Base-by-base conservation (phyloP, 2,888 invertebrate genomes). In the Rhingia campestris region DNA sequence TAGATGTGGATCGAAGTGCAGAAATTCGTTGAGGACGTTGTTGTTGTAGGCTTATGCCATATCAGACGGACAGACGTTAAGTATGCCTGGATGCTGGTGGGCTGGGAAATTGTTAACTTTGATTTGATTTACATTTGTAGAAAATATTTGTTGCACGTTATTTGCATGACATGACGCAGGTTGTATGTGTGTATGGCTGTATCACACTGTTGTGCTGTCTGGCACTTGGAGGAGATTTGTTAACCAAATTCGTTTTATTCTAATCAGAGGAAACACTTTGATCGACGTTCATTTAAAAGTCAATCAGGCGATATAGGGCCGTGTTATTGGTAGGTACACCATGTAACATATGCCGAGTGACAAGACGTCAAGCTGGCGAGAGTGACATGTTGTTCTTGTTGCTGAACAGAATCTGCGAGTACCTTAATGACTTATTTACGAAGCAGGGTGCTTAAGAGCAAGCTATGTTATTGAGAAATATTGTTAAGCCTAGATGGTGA, bases 151-250 rank as follows among this genome's bases (percentile, higher is more conserved):
- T 39, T 30, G 45, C 47, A 58, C 47, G 39, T 14, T 51, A 59
- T 59, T 61, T 59, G 59, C 59, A 33, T 70, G 70, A 39, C 47
- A 70, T 67, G 67, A 56, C 30, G 45, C 70, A 41, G 39, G 58
- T 49, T 70, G 70, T 59, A 6, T 6, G 33, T 33, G 7, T 70
- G 49, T 33, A 37, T 43, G 22, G 1, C 22, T 22, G 22, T 22
- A 22, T 22, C 22, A 22, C 22, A 22, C 22, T 22, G 22, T 22
- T 22, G 22, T 43, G 41, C 41, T 70, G 49, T 33, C 59, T 41
- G 59, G 4, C 70, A 70, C 58, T 2, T 41, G n/a, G 3, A 32
- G 32, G 58, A 14, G 4, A 63, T 66, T 66, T 66, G 64, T 51
- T 53, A 66, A 39, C 39, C 39, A 66, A 66, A 66, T 64, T 51